Conservation (phyloP, 1,140 invertebrate genomes). For the Lutraria rhynchaena region DNA sequence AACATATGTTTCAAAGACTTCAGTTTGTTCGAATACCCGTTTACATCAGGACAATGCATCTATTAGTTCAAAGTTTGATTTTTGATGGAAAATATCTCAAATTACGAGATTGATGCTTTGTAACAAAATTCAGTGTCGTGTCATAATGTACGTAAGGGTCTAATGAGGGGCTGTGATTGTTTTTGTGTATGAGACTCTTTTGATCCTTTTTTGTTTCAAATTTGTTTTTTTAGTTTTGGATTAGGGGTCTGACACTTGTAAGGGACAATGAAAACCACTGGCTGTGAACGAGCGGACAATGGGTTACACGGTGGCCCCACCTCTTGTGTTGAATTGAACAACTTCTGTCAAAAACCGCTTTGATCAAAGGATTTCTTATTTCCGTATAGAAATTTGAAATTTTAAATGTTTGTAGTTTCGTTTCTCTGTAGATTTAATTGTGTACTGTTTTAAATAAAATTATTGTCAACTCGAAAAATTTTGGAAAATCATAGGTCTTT, state of each 20-base stretch:
- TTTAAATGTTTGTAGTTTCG: too few relatives aligned
- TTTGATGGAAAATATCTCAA: slow-evolving; percentile 51
- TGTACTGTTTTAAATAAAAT: too few relatives aligned
- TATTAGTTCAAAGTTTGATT: slow-evolving; percentile 54
- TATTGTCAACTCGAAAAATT: too few relatives aligned
- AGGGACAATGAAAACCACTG: slow-evolving; percentile 14
- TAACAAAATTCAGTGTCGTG: slow-evolving; percentile 39
- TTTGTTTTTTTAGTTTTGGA: too few relatives aligned
- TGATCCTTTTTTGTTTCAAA: neutral
- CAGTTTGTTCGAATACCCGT: slow-evolving; percentile 1
- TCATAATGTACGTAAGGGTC: slow-evolving; percentile 28
- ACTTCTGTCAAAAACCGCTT: too few relatives aligned
- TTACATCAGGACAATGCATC: slow-evolving; percentile 24
- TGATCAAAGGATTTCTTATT: too few relatives aligned
- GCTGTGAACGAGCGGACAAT: slow-evolving; percentile 7
- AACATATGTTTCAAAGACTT: slow-evolving; percentile 30
- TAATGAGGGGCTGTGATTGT: slow-evolving; percentile 46
- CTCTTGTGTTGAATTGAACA: neutral
- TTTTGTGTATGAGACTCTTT: slow-evolving; percentile 35
- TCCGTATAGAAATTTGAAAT: too few relatives aligned
- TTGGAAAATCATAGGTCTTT: too few relatives aligned
- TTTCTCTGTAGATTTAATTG: too few relatives aligned
- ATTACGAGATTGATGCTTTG: slow-evolving; percentile 41
- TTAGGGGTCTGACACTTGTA: neutral
- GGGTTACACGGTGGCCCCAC: slow-evolving; percentile 13